These are phyloP conservation scores for Zaprionus ghesquierei DNA, from an alignment of 1,140 invertebrate species.

Conservation along the genomic window DNA sequence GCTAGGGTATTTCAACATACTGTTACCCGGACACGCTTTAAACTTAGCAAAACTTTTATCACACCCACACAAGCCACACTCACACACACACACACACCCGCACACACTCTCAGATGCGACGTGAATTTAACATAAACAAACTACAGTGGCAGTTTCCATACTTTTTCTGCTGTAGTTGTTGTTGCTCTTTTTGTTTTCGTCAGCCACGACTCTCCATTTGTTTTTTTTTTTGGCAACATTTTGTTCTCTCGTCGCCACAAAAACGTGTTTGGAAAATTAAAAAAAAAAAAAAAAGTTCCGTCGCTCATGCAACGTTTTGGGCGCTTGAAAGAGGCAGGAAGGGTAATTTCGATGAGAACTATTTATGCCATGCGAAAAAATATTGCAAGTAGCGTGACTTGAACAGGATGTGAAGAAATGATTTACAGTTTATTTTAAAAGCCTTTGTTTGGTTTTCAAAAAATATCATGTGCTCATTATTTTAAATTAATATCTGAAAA, in stretches of 20 bases:
- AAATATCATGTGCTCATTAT: too few relatives aligned
- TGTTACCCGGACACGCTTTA: constrained; percentile 64
- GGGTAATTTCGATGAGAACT: neutral
- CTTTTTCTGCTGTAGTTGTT: constrained; percentile 29
- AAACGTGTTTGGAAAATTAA: constrained; percentile 72
- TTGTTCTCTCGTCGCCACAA: constrained; percentile 17
- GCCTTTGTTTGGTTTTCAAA: too few relatives aligned
- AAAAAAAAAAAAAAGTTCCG: constrained; percentile 24
- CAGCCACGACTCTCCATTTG: constrained; percentile 60
- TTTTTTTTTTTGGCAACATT: constrained; percentile 46
- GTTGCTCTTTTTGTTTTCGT: neutral
- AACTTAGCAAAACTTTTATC: constrained; percentile 70
- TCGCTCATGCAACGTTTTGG: neutral
- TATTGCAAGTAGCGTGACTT: too few relatives aligned
- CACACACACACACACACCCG: constrained; percentile 13
- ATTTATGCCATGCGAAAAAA: neutral
- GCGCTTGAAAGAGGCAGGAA: neutral
- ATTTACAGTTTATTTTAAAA: too few relatives aligned
- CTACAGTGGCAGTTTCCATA: constrained; percentile 53
- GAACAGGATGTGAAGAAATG: neutral
- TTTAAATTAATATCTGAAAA: too few relatives aligned
- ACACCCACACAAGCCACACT: constrained; percentile 36
- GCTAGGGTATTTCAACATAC: neutral
- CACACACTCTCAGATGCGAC: constrained; percentile 24
- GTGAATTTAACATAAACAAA: constrained; percentile 77